Evolutionary conservation across 2,797 vertebrate species (phyloP).

Genomic region (Epinephelus malabaricus): DNA sequence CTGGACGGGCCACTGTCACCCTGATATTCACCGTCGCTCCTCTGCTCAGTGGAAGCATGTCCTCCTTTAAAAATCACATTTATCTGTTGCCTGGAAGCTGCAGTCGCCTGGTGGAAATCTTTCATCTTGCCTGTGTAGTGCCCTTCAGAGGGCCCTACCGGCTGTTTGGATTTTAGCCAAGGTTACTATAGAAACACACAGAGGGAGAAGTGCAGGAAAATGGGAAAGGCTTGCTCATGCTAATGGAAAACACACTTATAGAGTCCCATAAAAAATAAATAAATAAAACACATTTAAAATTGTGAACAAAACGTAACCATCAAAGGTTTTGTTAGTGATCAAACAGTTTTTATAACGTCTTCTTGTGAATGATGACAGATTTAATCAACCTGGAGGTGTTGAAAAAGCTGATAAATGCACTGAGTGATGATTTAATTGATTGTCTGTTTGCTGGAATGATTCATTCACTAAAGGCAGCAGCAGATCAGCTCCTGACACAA

Average conservation of each 20-base stretch:
- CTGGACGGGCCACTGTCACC: conserved; percentile 36
- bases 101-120: conserved; percentile 76
- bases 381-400: conserved; percentile 2
- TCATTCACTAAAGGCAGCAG: not conserved
- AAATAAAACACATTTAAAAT: conserved; percentile 18
- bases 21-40: conserved; percentile 37
- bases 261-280: conserved; percentile 13
- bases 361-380: not conserved
- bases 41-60: conserved; percentile 57
- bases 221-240: conserved; percentile 58
- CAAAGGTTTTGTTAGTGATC: not conserved
- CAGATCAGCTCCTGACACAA: conserved; percentile 1
- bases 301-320: conserved; percentile 12
- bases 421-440: not conserved
- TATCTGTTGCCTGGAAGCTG: conserved; percentile 74
- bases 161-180: conserved; percentile 81
- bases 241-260: conserved; percentile 49
- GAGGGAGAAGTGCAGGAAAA: conserved; percentile 68
- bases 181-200: conserved; percentile 82
- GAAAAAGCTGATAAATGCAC: conserved; percentile 2
- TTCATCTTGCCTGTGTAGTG: conserved; percentile 76
- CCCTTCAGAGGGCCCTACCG: conserved; percentile 80
- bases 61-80: conserved; percentile 70
- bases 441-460: not conserved
- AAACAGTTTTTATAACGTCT: not conserved